These are phyloP conservation scores for Thaumetopoea pityocampa DNA, from an alignment of 1,140 invertebrate genomes.

Conservation along the genomic window DNA sequence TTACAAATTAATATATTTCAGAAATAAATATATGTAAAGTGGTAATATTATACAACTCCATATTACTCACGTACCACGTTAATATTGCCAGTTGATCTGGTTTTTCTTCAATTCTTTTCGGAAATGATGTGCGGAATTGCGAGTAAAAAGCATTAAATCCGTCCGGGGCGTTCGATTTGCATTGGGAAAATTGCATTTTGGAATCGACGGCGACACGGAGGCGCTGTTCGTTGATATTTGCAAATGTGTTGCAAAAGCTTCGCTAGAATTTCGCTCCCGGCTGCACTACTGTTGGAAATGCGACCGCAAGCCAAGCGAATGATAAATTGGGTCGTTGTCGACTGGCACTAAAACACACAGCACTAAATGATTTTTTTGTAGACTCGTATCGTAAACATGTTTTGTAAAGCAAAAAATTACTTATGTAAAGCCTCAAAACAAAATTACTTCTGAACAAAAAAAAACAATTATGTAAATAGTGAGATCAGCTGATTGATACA, in stretches of 20 bases:
- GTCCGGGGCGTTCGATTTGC: slow-evolving; percentile 67
- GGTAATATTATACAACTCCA: too few species aligned
- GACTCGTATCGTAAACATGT: slow-evolving; percentile 1
- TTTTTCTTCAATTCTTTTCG: slow-evolving; percentile 48
- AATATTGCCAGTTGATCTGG: too few species aligned
- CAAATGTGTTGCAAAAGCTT: slow-evolving; percentile 47
- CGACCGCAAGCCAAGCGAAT: slow-evolving; percentile 9
- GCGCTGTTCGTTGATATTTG: slow-evolving; percentile 58
- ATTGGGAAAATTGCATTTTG: slow-evolving; percentile 71
- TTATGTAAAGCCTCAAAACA: too few species aligned
- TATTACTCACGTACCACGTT: too few species aligned
- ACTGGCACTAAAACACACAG: slow-evolving; percentile 7
- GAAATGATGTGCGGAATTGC: slow-evolving; percentile 64
- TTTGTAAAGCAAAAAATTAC: too few species aligned
- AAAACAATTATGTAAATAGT: too few species aligned
- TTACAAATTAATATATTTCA: too few species aligned
- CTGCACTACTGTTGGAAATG: slow-evolving; percentile 3
- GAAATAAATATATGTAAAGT: too few species aligned
- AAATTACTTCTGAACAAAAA: too few species aligned
- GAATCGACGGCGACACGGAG: slow-evolving; percentile 49
- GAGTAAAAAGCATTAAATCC: slow-evolving; percentile 70
- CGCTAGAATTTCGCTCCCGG: slow-evolving; percentile 25
- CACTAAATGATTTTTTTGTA: slow-evolving; percentile 4
- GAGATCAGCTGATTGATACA: too few species aligned
- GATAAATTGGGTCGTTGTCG: slow-evolving; percentile 5